Base-by-base conservation (phyloP, 1,140 invertebrate genomes). In the Laupala kohalensis region DNA sequence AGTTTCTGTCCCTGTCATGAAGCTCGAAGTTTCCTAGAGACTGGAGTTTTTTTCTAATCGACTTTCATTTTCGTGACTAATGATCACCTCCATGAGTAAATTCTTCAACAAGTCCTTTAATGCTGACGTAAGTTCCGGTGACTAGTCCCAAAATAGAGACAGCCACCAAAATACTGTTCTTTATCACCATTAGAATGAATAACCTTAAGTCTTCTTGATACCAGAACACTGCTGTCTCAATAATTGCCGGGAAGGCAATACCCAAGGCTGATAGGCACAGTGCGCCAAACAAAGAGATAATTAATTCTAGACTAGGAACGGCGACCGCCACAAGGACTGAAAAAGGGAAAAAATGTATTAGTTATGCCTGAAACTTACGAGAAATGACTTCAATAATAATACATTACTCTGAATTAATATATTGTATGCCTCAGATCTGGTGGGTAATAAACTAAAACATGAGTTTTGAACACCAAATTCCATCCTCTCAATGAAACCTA, bases 241-340 rank as follows among this genome's bases (percentile, higher is more conserved):
- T 92, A 64, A 95, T 81, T 0, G 94, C 92, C 23, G 95, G 95
- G 77, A 96, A 92, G 2, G 93, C 92, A 19, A 97, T 81, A 0
- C 94, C 94, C 25, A 96, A 82, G 0, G 90, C 89, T 9, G 92
- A 92, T 6, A 94, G 85, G 74, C 90, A 92, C 0, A 96, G 81
- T 0, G 95, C 93, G 27, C 95, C 95, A 76, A 96, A 91, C 37
- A 96, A 82, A 0, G 94, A 94, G 72, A 97, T 97, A 79, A 96
- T 90, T 4, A 95, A 82, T 69, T 86, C 86, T 70, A 89, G 78
- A 74, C 85, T 79, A 0, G 86, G 85, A 66, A 89, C 80, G 9
- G 80, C 75, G 9, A 81, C 78, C 5, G 87, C 86, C 72, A 88
- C 77, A 15, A 80, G 74, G 79, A 85, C 85, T 86, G 79, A 4